phyloP scores from a whole-genome alignment of 2,797 vertebrate genomes.

The Protosalanx chinensis region DNA sequence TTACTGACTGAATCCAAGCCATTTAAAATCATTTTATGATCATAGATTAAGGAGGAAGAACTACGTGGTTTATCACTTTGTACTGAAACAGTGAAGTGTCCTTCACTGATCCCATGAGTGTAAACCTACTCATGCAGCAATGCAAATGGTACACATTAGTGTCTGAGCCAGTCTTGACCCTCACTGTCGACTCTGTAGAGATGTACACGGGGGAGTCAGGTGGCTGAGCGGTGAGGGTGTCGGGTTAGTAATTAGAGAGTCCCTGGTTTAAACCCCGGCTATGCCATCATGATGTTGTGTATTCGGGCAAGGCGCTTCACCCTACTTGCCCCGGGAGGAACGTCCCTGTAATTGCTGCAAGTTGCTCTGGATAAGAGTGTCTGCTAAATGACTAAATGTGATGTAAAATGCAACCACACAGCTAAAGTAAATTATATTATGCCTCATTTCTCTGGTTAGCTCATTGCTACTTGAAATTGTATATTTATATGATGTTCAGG shows the following conservation, averaged over 20 bases:
- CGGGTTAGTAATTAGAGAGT: too few relatives aligned
- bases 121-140: neutral
- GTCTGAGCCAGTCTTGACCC: slow-evolving; percentile 1
- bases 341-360: too few relatives aligned
- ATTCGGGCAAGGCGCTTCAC: too few relatives aligned
- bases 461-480: neutral
- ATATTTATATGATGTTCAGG: neutral
- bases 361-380: too few relatives aligned
- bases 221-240: too few relatives aligned
- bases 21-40: neutral
- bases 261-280: too few relatives aligned
- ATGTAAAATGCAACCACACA: neutral
- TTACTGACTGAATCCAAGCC: neutral
- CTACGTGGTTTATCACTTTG: neutral
- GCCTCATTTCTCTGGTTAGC: neutral
- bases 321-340: too few relatives aligned
- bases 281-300: too few relatives aligned
- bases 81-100: neutral
- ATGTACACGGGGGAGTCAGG: neutral
- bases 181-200: neutral
- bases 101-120: neutral
- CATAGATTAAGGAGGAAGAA: neutral
- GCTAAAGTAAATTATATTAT: neutral
- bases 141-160: neutral
- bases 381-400: too few relatives aligned